Evolutionary conservation across 1,140 invertebrate genomes (phyloP), one percentile per base, ranked within the genome.

Genomic region (Ephestia elutella): DNA sequence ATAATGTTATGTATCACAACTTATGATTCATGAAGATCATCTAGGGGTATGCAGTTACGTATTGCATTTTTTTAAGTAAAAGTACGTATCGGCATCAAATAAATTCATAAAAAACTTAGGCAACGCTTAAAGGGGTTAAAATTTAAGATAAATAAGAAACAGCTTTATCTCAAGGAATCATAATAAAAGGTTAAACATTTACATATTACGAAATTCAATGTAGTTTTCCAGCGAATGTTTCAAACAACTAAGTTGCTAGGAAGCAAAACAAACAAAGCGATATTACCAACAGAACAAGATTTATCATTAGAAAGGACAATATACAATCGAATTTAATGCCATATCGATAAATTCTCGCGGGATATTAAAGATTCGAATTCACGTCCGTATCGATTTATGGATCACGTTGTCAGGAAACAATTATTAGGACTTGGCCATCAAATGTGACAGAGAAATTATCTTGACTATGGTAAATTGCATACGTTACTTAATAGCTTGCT

Each of bases 381-480:
- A 57, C 60, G 64, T 60, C 63, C 58, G 28, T 69, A 70, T 70
- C 71, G 67, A 76, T 76, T 76, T 74, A 71, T 73, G 63, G 62
- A 56, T 67, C 59, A 61, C 58, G 67, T 73, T 73, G 62, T 59
- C 66, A 65, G 73, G 73, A 70, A 76, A 76, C 63, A 66, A 70
- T 73, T 71, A 68, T 66, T 38, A 18, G 48, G 54, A 59, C 32
- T 21, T 57, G 60, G 62, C 68, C 67, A 61, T 66, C 65, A 64
- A 55, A 62, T 69, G 68, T 65, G 66, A 72, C 60, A 64, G 62
- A 32, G 62, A 70, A 63, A 68, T 64, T 68, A 70, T 68, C 63
- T 63, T 58, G 54, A 58, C 48, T 61, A 60, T 67, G 58, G 59
- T 59, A 67, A 68, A 71, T 65, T 69, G 57, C 63, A 63, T 48